These are phyloP conservation scores for Galeopsomyia nigrocyanea DNA, from an alignment of 2,888 invertebrate species.

Conservation along the genomic window DNA sequence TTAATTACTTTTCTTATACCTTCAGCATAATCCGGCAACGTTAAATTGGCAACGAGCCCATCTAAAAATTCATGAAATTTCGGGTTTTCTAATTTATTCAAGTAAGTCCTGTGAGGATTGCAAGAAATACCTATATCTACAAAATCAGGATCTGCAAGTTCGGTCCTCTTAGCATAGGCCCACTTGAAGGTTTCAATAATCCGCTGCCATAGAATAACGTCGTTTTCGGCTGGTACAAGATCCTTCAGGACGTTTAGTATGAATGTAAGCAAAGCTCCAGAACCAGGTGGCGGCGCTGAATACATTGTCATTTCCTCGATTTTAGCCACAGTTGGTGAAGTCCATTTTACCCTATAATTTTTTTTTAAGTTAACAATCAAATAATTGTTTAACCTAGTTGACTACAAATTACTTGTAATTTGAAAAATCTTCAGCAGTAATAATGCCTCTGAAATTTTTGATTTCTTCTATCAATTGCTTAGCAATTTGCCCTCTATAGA, in stretches of 20 bases:
- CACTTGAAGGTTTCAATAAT: conserved; percentile 93
- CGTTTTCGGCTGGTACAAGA: conserved; percentile 73
- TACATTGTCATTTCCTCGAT: conserved; percentile 78
- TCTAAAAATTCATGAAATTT: conserved; percentile 47
- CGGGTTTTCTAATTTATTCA: not conserved
- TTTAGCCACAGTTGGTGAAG: conserved; percentile 73
- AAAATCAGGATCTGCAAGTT: conserved; percentile 86
- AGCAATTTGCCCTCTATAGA: conserved; percentile 83
- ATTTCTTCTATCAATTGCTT: conserved; percentile 79
- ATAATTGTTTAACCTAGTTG: not conserved
- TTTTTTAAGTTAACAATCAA: not conserved
- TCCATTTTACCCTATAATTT: conserved; percentile 74
- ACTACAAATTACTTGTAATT: conserved; percentile 75
- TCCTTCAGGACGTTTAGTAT: conserved; percentile 85
- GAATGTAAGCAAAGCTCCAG: conserved; percentile 84
- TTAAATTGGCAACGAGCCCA: conserved; percentile 70
- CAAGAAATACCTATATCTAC: conserved; percentile 74
- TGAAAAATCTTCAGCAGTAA: conserved; percentile 82
- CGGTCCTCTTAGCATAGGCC: conserved; percentile 88
- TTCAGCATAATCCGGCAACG: conserved; percentile 74
- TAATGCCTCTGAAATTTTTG: conserved; percentile 78
- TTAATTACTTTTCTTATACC: conserved; percentile 75
- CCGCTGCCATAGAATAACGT: conserved; percentile 83
- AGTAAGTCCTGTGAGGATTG: no score
- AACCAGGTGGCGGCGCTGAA: conserved; percentile 88